phyloP scores from a whole-genome alignment of 2,797 vertebrate species.

The Macropus fuliginosus region DNA sequence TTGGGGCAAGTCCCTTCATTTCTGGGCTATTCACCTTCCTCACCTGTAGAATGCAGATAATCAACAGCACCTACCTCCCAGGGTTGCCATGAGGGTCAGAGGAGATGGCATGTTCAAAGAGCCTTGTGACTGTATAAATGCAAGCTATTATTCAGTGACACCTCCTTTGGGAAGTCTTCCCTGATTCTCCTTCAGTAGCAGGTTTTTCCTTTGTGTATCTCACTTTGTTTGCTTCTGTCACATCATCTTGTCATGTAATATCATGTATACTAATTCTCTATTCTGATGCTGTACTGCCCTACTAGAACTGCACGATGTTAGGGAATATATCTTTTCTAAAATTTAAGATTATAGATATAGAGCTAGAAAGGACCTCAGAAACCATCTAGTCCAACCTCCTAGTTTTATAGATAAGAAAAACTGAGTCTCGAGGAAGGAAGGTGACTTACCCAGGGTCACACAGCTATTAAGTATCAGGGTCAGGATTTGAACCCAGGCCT shows the following conservation, averaged over 20 bases:
- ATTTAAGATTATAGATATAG: background rate
- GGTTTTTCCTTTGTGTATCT: background rate
- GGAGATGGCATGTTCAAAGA: background rate
- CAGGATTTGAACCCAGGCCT: background rate
- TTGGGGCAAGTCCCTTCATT: background rate
- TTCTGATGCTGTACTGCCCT: background rate
- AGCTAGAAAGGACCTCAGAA: background rate
- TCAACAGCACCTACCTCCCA: background rate
- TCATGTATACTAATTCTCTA: background rate
- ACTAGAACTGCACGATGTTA: background rate
- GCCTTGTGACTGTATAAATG: no score
- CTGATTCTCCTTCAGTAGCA: background rate
- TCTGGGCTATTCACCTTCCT: background rate
- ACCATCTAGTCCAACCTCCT: background rate
- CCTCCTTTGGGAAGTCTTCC: background rate
- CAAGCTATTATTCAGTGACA: background rate
- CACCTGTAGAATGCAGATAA: conserved; percentile 27
- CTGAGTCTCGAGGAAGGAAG: background rate
- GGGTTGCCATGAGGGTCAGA: background rate
- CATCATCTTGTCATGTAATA: background rate
- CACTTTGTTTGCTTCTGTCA: background rate
- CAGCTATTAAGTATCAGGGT: background rate
- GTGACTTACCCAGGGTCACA: background rate
- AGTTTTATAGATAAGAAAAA: background rate
- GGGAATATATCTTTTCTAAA: background rate